These are phyloP conservation scores for Sarotherodon lohbergeri DNA, from an alignment of 2,113 vertebrate genomes.

Conservation along the genomic window DNA sequence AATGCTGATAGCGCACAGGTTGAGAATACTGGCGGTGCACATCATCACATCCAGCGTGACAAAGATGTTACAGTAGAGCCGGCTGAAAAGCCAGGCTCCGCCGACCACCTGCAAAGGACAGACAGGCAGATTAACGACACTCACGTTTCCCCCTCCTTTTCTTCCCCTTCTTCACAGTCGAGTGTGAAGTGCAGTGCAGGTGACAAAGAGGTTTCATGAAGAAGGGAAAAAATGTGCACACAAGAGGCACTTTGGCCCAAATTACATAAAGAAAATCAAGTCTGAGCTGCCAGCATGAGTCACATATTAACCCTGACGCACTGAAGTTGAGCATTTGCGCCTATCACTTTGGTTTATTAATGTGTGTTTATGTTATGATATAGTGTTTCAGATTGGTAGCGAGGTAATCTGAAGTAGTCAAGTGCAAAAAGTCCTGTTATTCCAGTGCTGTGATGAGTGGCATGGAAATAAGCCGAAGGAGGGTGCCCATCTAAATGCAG, in stretches of 20 bases:
- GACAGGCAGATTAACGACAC: slow-evolving; percentile 37
- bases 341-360: neutral
- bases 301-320: neutral
- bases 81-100: slow-evolving; percentile 89
- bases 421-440: neutral
- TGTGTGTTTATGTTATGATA: neutral
- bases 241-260: neutral
- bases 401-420: neutral
- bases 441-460: neutral
- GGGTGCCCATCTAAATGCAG: neutral
- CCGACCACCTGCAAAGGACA: slow-evolving; percentile 74
- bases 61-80: slow-evolving; percentile 86
- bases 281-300: neutral
- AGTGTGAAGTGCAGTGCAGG: slow-evolving; percentile 17
- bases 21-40: slow-evolving; percentile 97
- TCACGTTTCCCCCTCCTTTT: neutral
- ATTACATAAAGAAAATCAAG: neutral
- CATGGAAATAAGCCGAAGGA: neutral
- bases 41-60: slow-evolving; percentile 97
- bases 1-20: slow-evolving; percentile 95
- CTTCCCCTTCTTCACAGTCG: neutral
- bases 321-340: neutral
- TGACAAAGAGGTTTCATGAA: neutral
- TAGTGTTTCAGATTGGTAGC: neutral
- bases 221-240: neutral